A percentile compares a stretch with the other conserved stretches of the same genome.
Evolutionary conservation across 2,888 invertebrate species (phyloP).

Genomic region (Fragum fragum): DNA sequence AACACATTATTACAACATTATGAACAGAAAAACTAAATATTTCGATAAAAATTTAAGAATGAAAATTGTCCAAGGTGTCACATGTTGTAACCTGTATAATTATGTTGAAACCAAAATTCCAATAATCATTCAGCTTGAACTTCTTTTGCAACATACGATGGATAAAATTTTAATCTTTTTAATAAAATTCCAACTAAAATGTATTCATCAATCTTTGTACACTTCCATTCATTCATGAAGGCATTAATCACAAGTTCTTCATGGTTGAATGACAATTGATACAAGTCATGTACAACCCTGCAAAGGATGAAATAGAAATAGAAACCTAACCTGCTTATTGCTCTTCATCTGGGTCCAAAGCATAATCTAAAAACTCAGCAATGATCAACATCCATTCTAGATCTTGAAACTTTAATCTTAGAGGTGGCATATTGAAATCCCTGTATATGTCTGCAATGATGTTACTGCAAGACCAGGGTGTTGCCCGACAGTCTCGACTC

Average conservation of each 20-base stretch:
- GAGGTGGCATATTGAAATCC: conserved; percentile 56
- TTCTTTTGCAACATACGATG: no score
- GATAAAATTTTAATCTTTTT: no score
- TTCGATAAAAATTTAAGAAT: not conserved
- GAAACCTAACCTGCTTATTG: conserved; percentile 40
- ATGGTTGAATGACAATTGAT: conserved; percentile 13
- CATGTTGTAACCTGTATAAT: not conserved
- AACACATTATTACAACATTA: not conserved
- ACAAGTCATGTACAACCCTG: not conserved
- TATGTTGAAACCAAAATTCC: not conserved
- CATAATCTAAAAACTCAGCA: conserved; percentile 52
- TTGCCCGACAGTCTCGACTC: conserved; percentile 52
- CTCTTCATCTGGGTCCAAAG: conserved; percentile 1
- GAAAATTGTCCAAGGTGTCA: not conserved
- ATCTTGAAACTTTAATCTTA: conserved; percentile 59
- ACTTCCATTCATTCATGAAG: not conserved
- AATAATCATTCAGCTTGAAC: not conserved
- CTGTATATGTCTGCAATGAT: conserved; percentile 61
- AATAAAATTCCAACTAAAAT: no score
- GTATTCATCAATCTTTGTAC: no score
- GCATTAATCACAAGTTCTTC: conserved; percentile 9
- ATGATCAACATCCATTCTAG: conserved; percentile 66
- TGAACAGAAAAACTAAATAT: not conserved
- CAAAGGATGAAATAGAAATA: not conserved
- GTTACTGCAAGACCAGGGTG: conserved; percentile 65